Evolutionary conservation across 2,888 invertebrate species (phyloP), one percentile per base, ranked within the genome.

Genomic region (Panzeria rudis): DNA sequence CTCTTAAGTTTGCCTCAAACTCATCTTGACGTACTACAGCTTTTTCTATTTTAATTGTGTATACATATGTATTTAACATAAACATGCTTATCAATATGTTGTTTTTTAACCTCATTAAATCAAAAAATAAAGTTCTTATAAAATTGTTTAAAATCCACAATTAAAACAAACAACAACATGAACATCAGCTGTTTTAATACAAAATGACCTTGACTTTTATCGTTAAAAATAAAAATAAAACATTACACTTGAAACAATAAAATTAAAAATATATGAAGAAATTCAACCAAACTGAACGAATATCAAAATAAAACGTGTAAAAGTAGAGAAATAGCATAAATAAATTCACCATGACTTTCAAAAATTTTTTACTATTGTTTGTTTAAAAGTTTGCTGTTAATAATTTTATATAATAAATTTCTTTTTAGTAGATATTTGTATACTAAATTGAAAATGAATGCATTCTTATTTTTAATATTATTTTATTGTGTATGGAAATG

Each of bases 171-270:
- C 17, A 66, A 32, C 38, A 66, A 44, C 38, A 69, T 44, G 11
- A 64, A 56, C 64, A 72, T n/a, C 47, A 38, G 15, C 68, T 44
- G 52, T 29, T 81, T 68, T 62, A 7, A 7, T 29, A 23, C 6
- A 29, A 25, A 56, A 77, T 73, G 81, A 84, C 85, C 83, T 86
- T 86, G 85, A 86, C 85, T 66, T 79, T 84, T 77, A 81, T 77
- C 80, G 66, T 66, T 17, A 38, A 54, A 76, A 77, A 66, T 62
- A 38, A 38, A 59, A 29, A 35, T 38, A 73, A 68, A 59, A 71
- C 61, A 20, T 72, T 72, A 76, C 64, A 80, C 75, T 80, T 76
- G 71, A 84, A 80, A 64, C 41, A 68, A 77, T 71, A 62, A 72
- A 68, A 52, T 15, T 6, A 47, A 69, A 54, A 59, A 15, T 25